Evolutionary conservation across 2,888 invertebrate species (phyloP), one percentile per base, ranked within the genome.

Genomic region (Sminthurinus aureus): DNA sequence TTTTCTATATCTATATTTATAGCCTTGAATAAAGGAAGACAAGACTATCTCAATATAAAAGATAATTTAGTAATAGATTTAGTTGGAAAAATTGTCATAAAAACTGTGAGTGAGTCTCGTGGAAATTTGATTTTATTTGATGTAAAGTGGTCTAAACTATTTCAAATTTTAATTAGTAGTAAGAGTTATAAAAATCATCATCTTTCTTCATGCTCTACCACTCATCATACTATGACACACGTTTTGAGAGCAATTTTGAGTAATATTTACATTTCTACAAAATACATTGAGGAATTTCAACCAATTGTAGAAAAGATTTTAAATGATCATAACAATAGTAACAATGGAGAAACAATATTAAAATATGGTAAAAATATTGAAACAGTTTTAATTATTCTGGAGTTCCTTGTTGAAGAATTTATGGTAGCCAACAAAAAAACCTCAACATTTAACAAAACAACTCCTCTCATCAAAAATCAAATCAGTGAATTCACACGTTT

Each of bases 191-290:
- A 38, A 38, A 38, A 38, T 38, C 38, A 38, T 85, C 80, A 74
- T 87, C 52, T 73, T 66, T 38, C 71, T 64, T 12, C 76, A 81
- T 71, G 50, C n/a, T n/a, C n/a, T n/a, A n/a, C n/a, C n/a, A n/a
- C n/a, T 66, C 18, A 58, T 75, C 15, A 73, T 0, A 71, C 74
- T 3, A 69, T 73, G 20, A 74, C 82, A 66, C 77, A 81, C 24
- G 22, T 88, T 9, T 52, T 81, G 26, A 50, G 71, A 13, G 78
- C 85, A 13, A 84, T 84, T 12, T 67, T 88, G 50, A 69, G 84
- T 64, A 87, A 87, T 75, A 79, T 88, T 67, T 88, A 87, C 79
- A 51, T 88, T 52, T 88, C 88, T 11, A 80, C 86, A 12, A 85
- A 87, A 83, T 66, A 76, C 12, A 83, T 86, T 0, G 83, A 69